These are phyloP conservation scores for Oreochromis grahami DNA, from an alignment of 2,797 vertebrate genomes.

Conservation along the genomic window DNA sequence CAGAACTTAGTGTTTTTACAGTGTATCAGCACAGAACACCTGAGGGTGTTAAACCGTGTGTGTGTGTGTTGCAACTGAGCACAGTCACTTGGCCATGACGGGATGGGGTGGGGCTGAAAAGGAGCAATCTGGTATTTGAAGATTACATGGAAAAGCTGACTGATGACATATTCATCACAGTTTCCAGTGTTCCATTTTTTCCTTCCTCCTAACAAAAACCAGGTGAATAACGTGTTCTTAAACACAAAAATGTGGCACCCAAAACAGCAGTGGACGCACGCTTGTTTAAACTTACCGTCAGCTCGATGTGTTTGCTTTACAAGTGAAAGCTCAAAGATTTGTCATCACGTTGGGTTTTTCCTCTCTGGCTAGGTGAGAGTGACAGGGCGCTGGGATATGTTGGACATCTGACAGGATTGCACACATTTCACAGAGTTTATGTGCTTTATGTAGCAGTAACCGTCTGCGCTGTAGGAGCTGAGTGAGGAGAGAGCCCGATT, in stretches of 20 bases:
- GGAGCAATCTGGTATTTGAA: conserved; percentile 33
- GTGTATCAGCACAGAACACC: conserved; percentile 6
- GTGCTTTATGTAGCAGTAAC: not conserved
- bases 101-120: conserved; percentile 40
- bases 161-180: conserved; percentile 51
- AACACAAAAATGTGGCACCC: not conserved
- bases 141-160: conserved; percentile 54
- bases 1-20: not conserved
- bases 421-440: conserved; percentile 21
- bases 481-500: conserved; percentile 18
- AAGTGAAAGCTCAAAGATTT: conserved; percentile 48
- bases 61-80: conserved; percentile 6
- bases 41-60: not conserved
- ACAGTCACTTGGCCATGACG: conserved; percentile 11
- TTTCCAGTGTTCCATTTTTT: conserved; percentile 45
- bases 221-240: not conserved
- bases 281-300: not conserved
- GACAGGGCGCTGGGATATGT: not conserved
- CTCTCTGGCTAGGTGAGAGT: not conserved
- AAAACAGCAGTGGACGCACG: not conserved
- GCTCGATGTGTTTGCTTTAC: conserved; percentile 11
- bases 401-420: conserved; percentile 30
- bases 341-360: conserved; percentile 32
- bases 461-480: not conserved
- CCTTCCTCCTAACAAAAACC: not conserved